phyloP scores from a whole-genome alignment of 2,888 invertebrate genomes.

The Calameuta filiformis region DNA sequence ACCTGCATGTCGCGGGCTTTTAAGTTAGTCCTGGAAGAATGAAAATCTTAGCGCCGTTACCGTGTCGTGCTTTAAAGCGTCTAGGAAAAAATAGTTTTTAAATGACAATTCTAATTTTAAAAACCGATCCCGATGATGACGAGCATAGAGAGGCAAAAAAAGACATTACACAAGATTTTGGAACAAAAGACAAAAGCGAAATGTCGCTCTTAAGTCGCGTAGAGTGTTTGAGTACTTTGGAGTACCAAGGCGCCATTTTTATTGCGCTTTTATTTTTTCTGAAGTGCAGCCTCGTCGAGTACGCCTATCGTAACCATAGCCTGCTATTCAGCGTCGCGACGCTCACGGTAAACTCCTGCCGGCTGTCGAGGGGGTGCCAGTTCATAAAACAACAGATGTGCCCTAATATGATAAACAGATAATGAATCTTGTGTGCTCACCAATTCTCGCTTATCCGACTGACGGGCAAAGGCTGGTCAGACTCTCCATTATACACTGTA shows the following conservation, averaged over 20 bases:
- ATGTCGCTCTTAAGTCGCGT: background rate
- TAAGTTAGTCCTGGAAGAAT: background rate
- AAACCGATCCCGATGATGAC: background rate
- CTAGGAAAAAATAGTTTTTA: background rate
- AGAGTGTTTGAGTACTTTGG: background rate
- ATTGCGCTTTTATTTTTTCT: background rate
- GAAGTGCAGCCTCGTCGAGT: background rate
- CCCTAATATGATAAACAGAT: conserved; percentile 39
- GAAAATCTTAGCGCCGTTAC: background rate
- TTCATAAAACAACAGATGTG: conserved; percentile 43
- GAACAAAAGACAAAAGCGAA: background rate
- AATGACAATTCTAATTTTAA: background rate
- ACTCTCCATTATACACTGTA: background rate
- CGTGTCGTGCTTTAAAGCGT: background rate
- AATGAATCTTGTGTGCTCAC: conserved; percentile 29
- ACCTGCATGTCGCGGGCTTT: background rate
- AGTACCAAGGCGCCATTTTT: background rate
- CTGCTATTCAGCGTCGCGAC: background rate
- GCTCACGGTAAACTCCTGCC: background rate
- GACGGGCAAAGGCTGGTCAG: background rate
- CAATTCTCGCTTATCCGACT: conserved; percentile 35
- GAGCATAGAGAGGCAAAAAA: background rate
- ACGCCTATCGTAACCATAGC: background rate
- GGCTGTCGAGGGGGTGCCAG: conserved; percentile 5
- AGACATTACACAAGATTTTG: background rate